phyloP scores from a whole-genome alignment of 2,888 invertebrate genomes.

The Folsomia candida region DNA sequence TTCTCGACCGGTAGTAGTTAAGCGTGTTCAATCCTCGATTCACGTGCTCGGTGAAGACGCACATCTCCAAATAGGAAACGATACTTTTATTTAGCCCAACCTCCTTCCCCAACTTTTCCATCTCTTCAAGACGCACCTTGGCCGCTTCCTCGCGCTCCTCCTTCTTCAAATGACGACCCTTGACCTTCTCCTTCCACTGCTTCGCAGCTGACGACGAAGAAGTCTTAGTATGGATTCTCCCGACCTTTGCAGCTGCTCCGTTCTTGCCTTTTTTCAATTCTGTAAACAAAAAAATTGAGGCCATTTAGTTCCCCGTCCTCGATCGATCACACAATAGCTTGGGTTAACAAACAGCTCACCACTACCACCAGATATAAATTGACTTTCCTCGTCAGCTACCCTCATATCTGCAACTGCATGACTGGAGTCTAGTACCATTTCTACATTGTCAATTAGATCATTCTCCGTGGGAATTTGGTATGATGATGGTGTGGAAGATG shows the following conservation, averaged over 20 bases:
- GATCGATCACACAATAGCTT: no score
- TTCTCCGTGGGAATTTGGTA: background rate
- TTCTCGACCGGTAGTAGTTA: constrained; percentile 56
- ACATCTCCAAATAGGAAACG: constrained; percentile 67
- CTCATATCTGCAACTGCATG: no score
- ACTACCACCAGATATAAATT: background rate
- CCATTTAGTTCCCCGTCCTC: no score
- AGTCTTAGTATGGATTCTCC: background rate
- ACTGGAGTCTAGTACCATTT: no score
- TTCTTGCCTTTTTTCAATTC: no score
- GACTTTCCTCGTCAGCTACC: background rate
- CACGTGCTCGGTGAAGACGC: constrained; percentile 59
- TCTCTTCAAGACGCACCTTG: constrained; percentile 54
- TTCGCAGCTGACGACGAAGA: background rate
- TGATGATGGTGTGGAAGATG: background rate
- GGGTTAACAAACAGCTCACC: background rate
- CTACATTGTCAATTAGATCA: constrained; percentile 1
- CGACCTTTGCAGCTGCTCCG: no score
- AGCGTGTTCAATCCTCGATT: constrained; percentile 59
- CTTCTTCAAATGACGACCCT: constrained; percentile 12
- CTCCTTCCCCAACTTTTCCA: constrained; percentile 58
- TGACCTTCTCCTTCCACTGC: constrained; percentile 12
- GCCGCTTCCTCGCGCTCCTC: constrained; percentile 47
- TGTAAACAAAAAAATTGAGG: no score
- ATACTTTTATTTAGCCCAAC: constrained; percentile 63